Base-by-base conservation (phyloP, 2,113 vertebrate genomes). In the Athene cunicularia region DNA sequence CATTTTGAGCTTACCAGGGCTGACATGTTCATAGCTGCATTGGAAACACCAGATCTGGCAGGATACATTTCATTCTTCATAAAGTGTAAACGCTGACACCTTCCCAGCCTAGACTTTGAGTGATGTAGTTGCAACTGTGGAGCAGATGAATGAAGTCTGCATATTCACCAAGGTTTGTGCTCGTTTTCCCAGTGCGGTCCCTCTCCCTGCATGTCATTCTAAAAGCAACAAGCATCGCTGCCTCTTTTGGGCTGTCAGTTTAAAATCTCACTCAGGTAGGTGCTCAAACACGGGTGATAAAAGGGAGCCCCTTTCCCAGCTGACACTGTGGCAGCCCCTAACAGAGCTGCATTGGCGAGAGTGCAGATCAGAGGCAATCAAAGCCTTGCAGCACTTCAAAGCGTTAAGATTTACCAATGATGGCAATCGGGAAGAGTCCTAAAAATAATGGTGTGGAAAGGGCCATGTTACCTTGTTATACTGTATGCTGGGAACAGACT, bases 131-230 rank as follows among this genome's bases (percentile, higher is more conserved):
- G 81, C 89, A 67, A 58, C 72, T 41, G 60, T 1, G 43, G 35
- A 39, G 63, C 55, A 35, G 88, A 9, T 21, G 49, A 80, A 41
- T 4, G 66, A 63, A 74, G 18, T 5, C 62, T 14, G 22, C 4
- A 0, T 11, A 2, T 33, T 47, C 43, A 6, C 21, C 32, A 0
- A 60, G 35, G 56, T 0, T 8, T 3, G 9, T 2, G 1, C 52
- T 66, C 28, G 0, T 33, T 39, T 45, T 35, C 66, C 80, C 56
- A 12, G 33, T 4, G 3, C 2, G 0, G 12, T 8, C 35, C 39
- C 74, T 45, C 32, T 66, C 64, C 56, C n/a, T 4, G 7, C 1
- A 0, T 26, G 24, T 73, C 35, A 1, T 20, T 30, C 62, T 9
- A 45, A 63, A 23, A 62, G 19, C 79, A 12, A 0, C 2, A 11